phyloP scores from a whole-genome alignment of 2,888 invertebrate genomes.

The Melanchra persicariae region DNA sequence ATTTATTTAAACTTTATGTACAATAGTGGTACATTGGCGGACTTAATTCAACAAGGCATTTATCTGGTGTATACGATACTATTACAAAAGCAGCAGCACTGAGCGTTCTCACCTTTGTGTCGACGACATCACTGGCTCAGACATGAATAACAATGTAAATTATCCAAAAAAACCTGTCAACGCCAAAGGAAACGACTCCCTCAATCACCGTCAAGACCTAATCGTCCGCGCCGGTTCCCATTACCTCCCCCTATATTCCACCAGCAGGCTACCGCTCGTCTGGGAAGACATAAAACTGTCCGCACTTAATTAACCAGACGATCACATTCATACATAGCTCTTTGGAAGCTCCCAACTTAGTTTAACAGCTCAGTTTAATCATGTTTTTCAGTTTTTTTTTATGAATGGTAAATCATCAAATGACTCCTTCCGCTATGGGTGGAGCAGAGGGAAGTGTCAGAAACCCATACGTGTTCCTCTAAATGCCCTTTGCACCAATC shows the following conservation, averaged over 20 bases:
- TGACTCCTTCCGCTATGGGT: too few relatives aligned
- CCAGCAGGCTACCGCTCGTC: constrained; percentile 26
- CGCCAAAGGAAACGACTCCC: background rate
- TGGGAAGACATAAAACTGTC: constrained; percentile 66
- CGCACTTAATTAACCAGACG: constrained; percentile 62
- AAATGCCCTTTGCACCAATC: too few relatives aligned
- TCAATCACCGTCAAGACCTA: constrained; percentile 14
- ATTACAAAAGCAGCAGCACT: too few relatives aligned
- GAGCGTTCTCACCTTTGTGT: too few relatives aligned
- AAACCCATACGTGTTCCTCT: too few relatives aligned
- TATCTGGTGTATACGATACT: too few relatives aligned
- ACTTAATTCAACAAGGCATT: too few relatives aligned
- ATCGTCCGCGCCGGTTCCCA: constrained; percentile 8
- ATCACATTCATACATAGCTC: constrained; percentile 33
- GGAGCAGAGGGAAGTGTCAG: too few relatives aligned
- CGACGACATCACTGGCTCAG: background rate
- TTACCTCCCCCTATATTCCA: constrained; percentile 35
- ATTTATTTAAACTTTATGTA: too few relatives aligned
- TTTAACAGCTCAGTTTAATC: constrained; percentile 32
- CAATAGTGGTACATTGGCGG: too few relatives aligned
- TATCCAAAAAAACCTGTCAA: background rate
- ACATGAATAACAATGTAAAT: background rate
- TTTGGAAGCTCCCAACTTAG: constrained; percentile 28
- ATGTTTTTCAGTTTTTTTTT: constrained; percentile 39
- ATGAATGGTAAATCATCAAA: too few relatives aligned